Conservation (phyloP, 2,888 invertebrate genomes). For the Ellobium chinense region DNA sequence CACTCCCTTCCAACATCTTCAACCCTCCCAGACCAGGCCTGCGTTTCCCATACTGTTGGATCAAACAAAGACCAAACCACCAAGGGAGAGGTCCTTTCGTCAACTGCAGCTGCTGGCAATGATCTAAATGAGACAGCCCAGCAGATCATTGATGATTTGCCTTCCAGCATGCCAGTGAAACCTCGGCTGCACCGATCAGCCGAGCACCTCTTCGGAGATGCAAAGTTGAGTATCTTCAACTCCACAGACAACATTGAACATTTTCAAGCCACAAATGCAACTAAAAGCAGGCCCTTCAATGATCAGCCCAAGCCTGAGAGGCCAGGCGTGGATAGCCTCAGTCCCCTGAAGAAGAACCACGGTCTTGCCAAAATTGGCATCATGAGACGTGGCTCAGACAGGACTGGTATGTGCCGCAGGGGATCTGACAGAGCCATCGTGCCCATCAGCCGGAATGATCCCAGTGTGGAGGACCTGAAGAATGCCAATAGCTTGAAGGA, state of each 20-base stretch:
- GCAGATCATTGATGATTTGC: too few relatives aligned
- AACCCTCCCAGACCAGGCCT: not conserved
- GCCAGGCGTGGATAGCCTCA: not conserved
- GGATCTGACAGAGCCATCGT: slow-evolving; percentile 34
- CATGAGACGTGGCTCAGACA: slow-evolving; percentile 36
- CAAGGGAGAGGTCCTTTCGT: not conserved
- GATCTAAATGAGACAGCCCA: not conserved
- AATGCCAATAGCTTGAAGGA: slow-evolving; percentile 44
- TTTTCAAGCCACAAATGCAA: not conserved
- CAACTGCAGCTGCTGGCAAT: not conserved
- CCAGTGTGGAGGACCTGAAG: slow-evolving; percentile 44
- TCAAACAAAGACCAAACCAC: not conserved
- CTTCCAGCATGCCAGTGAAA: slow-evolving; percentile 12
- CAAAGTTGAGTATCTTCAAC: slow-evolving; percentile 31
- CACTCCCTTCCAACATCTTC: not conserved
- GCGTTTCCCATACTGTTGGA: not conserved
- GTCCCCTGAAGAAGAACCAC: slow-evolving; percentile 33
- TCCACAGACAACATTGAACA: slow-evolving; percentile 25
- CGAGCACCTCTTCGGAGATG: slow-evolving; percentile 28
- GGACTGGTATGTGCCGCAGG: slow-evolving; percentile 27
- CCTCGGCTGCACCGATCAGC: slow-evolving; percentile 40
- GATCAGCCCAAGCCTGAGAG: slow-evolving; percentile 15
- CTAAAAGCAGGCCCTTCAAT: not conserved
- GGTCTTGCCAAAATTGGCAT: slow-evolving; percentile 27
- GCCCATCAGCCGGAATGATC: slow-evolving; percentile 20